These are phyloP conservation scores for Hippoglossus stenolepis DNA, from an alignment of 2,113 vertebrate genomes.

Conservation along the genomic window DNA sequence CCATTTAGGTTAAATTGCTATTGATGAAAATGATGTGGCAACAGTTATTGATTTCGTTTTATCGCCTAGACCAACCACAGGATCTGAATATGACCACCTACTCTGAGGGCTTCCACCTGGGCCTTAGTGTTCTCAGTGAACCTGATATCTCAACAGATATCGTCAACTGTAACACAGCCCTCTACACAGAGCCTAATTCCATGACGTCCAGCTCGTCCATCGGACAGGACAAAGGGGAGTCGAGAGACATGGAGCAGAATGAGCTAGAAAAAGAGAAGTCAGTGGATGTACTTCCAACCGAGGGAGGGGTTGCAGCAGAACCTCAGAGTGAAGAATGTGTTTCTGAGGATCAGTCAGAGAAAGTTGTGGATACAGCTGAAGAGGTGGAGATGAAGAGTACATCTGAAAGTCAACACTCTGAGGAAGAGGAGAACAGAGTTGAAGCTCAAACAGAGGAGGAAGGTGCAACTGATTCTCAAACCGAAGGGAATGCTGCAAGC, in stretches of 20 bases:
- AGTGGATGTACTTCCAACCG: not conserved
- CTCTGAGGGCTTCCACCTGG: conserved; percentile 70
- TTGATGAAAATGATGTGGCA: too few relatives aligned
- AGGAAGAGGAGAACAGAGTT: not conserved
- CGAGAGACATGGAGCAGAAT: not conserved
- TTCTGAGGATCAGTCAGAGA: conserved; percentile 6
- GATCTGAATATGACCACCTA: conserved; percentile 42
- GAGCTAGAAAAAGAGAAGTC: not conserved
- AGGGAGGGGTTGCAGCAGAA: conserved; percentile 7
- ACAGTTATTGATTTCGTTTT: not conserved
- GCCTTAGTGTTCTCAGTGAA: conserved; percentile 59
- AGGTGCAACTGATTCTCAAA: not conserved
- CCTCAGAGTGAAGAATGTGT: not conserved
- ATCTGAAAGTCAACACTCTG: not conserved
- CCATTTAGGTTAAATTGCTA: too few relatives aligned
- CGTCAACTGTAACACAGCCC: conserved; percentile 67
- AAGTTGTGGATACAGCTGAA: not conserved
- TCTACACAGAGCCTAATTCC: conserved; percentile 61
- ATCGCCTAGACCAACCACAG: not conserved
- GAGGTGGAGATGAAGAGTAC: not conserved
- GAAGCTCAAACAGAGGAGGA: conserved; percentile 25
- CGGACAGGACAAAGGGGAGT: conserved; percentile 45
- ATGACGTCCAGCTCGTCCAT: conserved; percentile 32
- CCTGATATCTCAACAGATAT: conserved; percentile 71
- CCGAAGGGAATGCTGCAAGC: too few relatives aligned